Evolutionary conservation across 2,797 vertebrate species (phyloP).

Genomic region (Oreochromis grahami): DNA sequence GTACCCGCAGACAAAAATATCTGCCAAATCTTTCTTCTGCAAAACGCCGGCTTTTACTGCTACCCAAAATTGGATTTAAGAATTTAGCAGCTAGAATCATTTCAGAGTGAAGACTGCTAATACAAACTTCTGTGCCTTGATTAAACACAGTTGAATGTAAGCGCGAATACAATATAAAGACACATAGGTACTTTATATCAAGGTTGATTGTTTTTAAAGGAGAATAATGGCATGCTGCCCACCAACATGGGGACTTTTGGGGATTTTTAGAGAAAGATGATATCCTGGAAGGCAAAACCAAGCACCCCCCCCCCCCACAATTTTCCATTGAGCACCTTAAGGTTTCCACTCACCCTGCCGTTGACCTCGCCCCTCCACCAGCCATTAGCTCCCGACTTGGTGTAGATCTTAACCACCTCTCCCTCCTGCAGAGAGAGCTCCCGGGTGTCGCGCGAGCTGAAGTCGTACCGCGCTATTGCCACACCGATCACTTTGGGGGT

Average conservation of each 20-base stretch:
- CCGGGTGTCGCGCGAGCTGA: constrained; percentile 91
- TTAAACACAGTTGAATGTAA: neutral
- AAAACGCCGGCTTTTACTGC: neutral
- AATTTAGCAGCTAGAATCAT: neutral
- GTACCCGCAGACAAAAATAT: neutral
- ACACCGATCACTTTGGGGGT: constrained; percentile 92
- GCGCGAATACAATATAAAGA: neutral
- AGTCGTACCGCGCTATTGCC: constrained; percentile 96
- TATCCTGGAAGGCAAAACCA: neutral
- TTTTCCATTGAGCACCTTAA: neutral
- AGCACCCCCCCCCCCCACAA: neutral
- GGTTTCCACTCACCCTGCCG: constrained; percentile 81
- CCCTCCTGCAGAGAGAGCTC: constrained; percentile 92
- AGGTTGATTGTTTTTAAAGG: neutral
- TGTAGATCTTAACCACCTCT: constrained; percentile 95
- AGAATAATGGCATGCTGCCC: neutral
- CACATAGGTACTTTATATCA: neutral
- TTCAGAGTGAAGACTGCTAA: neutral
- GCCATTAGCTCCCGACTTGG: constrained; percentile 91
- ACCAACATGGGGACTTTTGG: neutral
- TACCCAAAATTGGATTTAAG: neutral
- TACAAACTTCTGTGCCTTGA: neutral
- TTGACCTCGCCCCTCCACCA: constrained; percentile 98
- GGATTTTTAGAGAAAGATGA: neutral
- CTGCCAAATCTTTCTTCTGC: neutral